Percentiles rank a stretch among this genome's conserved stretches.
phyloP scores from a whole-genome alignment of 2,797 vertebrate genomes.

The Mus spretus region DNA sequence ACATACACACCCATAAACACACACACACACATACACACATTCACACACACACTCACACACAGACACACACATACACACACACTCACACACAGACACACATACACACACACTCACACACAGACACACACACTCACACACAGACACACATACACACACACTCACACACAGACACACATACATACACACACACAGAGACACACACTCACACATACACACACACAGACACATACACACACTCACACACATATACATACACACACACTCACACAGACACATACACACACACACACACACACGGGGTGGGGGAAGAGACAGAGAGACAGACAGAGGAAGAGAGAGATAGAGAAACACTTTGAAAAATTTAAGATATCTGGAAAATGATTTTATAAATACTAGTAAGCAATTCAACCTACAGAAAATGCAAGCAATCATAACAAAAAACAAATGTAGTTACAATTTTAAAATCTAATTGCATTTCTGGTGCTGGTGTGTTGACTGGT shows the following conservation, averaged over 20 bases:
- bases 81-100: too few relatives aligned
- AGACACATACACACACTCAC: too few relatives aligned
- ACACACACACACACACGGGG: too few relatives aligned
- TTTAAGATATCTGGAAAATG: constrained; percentile 22
- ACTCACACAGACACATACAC: too few relatives aligned
- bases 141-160: too few relatives aligned
- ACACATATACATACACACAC: background rate
- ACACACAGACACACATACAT: too few relatives aligned
- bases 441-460: background rate
- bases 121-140: too few relatives aligned
- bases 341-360: constrained; percentile 40
- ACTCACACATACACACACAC: background rate
- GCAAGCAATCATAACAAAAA: background rate
- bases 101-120: too few relatives aligned
- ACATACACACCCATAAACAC: too few relatives aligned
- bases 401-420: constrained; percentile 33
- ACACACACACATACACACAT: too few relatives aligned
- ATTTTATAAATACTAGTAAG: constrained; percentile 15
- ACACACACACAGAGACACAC: too few relatives aligned
- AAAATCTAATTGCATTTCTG: background rate
- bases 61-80: too few relatives aligned
- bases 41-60: background rate
- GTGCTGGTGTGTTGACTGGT: background rate
- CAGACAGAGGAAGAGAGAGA: background rate
- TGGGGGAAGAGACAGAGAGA: background rate